Conservation (phyloP, 2,113 vertebrate species). For the Mobula hypostoma region DNA sequence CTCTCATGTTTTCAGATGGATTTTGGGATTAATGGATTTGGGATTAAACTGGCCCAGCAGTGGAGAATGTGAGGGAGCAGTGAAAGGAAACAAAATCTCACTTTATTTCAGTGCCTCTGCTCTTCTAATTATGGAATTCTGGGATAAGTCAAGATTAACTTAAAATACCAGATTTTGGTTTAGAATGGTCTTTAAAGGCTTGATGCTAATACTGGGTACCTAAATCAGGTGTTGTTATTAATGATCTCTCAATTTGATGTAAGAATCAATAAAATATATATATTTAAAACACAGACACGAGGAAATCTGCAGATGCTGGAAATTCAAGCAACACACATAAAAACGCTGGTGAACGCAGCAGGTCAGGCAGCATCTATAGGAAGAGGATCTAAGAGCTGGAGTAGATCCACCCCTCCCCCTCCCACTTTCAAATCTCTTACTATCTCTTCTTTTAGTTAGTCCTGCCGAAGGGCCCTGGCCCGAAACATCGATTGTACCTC, state of each 20-base stretch:
- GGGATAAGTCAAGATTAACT: neutral
- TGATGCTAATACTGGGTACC: neutral
- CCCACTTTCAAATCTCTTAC: no score
- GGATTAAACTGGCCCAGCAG: neutral
- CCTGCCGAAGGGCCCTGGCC: no score
- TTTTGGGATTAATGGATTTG: neutral
- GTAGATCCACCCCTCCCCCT: no score
- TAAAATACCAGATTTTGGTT: neutral
- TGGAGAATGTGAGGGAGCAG: neutral
- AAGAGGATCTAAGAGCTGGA: no score
- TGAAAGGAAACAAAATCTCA: neutral
- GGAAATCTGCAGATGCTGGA: no score
- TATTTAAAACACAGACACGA: no score
- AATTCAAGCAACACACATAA: no score
- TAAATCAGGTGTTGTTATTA: neutral
- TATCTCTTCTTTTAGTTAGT: no score
- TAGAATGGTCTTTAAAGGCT: neutral
- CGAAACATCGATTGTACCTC: no score
- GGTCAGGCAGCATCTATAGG: no score
- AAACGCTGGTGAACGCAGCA: no score
- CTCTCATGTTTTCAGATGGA: neutral
- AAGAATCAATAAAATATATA: neutral
- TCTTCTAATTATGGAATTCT: no score
- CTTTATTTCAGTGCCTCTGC: neutral
- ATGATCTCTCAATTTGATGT: neutral